Evolutionary conservation across 1,140 invertebrate species (phyloP).

Genomic region (Polyergus mexicanus): DNA sequence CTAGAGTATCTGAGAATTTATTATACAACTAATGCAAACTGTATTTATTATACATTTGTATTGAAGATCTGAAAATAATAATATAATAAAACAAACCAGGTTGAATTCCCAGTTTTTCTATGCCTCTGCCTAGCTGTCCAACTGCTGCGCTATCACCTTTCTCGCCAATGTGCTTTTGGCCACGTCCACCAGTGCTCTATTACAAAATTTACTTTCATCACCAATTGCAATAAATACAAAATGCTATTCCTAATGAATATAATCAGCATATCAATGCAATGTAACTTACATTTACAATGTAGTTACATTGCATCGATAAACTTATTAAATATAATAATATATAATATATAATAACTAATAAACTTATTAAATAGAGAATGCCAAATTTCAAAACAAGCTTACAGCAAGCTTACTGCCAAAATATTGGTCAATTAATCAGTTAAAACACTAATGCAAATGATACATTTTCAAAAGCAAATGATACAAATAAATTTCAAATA

Average conservation of each 20-base stretch:
- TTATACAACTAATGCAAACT: not conserved
- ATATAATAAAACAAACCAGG: not conserved
- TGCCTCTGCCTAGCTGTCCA: not conserved
- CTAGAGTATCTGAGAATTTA: not conserved
- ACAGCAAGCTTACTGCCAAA: no score
- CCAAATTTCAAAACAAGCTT: no score
- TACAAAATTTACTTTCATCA: constrained; percentile 11
- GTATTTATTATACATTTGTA: not conserved
- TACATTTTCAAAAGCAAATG: not conserved
- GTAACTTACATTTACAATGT: no score
- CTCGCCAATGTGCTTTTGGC: not conserved
- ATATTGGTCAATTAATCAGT: no score
- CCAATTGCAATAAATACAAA: not conserved
- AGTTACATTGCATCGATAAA: no score
- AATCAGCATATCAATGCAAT: no score
- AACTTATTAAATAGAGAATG: no score
- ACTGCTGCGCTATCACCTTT: not conserved
- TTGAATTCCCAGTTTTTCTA: constrained; percentile 26
- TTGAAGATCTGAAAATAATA: not conserved
- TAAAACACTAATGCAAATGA: not conserved
- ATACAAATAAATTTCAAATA: not conserved
- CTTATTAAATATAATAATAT: no score
- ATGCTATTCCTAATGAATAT: no score
- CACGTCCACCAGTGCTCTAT: constrained; percentile 48
- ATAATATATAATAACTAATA: no score